Base-by-base conservation (phyloP, 2,888 invertebrate genomes). In the Microchrysa polita region DNA sequence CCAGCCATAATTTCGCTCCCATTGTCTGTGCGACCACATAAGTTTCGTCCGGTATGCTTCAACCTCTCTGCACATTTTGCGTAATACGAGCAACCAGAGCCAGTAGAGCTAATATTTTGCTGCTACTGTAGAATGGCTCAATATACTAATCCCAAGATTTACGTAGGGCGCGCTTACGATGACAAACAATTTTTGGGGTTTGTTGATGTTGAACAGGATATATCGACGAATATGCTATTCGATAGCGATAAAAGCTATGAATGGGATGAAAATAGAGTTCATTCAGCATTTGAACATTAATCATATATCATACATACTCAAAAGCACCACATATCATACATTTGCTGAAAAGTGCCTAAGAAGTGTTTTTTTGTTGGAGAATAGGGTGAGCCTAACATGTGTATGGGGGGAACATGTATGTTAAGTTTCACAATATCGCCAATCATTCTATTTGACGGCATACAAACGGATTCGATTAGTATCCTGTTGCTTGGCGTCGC, bases 201-300 rank as follows among this genome's bases (percentile, higher is more conserved):
- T 48, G 14, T 48, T 48, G 16, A 2, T 34, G 27, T 5, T 2
- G 48, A 48, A 48, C 2, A 48, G 48, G 16, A n/a, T n/a, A n/a
- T n/a, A n/a, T n/a, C n/a, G n/a, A n/a, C 27, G 27, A 23, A 61
- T n/a, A n/a, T 61, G 61, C 27, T 65, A 48, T 65, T 48, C 22
- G 44, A 18, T 48, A 18, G 10, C 48, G 65, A 65, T 65, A 65
- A 65, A 20, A 61, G 61, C 12, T 14, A 10, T 44, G 65, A 65
- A 65, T 65, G 5, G 65, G 48, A 34, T 34, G 65, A 9, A 65
- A 65, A 65, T 65, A n/a, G 18, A 48, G 65, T 34, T 44, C 22
- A 65, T 48, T 65, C 65, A 65, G 65, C 1, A 14, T 12, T 2
- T 5, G 65, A 40, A 48, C 65, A 65, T 65, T 65, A 65, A 65